A percentile compares a stretch with the other conserved stretches of the same genome.
phyloP scores from a whole-genome alignment of 64 coral and sea anemone genomes.

The Stichodactyla mertensii region DNA sequence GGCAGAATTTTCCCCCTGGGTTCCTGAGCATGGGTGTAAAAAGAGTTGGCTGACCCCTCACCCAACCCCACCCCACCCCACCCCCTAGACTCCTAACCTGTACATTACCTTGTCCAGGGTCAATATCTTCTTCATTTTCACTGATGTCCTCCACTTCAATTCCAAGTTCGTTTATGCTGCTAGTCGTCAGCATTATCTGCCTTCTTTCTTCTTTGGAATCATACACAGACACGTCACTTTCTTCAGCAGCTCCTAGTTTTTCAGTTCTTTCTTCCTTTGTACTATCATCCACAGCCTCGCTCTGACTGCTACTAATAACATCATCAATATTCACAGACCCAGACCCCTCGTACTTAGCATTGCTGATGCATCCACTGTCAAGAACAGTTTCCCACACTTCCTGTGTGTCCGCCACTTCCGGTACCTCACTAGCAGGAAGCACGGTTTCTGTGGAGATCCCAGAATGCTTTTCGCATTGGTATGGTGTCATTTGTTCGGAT shows the following conservation, averaged over 20 bases:
- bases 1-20: no score
- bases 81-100: background rate
- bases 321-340: conserved; percentile 71
- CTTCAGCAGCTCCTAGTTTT: background rate
- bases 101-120: conserved; percentile 79
- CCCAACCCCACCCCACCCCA: background rate
- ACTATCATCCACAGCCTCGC: background rate
- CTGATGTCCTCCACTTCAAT: conserved; percentile 97
- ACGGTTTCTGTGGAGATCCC: background rate
- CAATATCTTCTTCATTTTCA: conserved; percentile 95
- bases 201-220: conserved; percentile 4
- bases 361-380: conserved; percentile 71
- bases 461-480: background rate
- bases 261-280: background rate
- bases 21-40: background rate
- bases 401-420: conserved; percentile 33
- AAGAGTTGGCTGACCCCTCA: background rate
- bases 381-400: conserved; percentile 94
- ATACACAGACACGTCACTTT: background rate
- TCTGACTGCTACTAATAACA: conserved; percentile 29
- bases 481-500: background rate
- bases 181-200: conserved; percentile 13
- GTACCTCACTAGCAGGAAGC: conserved; percentile 6
- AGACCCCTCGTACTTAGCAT: conserved; percentile 20
- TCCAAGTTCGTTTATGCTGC: conserved; percentile 62